Evolutionary conservation across 1,140 invertebrate species (phyloP), one percentile per base, ranked within the genome.

Genomic region (Orussus abietinus): DNA sequence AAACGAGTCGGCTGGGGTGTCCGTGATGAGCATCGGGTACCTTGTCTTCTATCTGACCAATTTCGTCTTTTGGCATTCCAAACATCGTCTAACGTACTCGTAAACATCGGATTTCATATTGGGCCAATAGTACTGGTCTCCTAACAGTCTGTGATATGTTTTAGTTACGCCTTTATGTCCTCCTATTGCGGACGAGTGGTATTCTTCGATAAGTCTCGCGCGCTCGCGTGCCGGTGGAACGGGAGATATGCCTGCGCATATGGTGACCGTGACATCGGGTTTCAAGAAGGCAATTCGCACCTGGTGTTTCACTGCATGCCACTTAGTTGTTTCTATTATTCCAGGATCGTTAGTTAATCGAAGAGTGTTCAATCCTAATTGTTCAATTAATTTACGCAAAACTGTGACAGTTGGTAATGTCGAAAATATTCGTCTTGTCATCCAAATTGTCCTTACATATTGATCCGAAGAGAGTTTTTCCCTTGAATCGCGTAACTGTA

Each of bases 11-110:
- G 25, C 25, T 0, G 52, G 47, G 1, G 47, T 57, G 17, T 49
- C 49, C 1, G 55, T 55, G 5, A 57, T 57, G 5, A 10, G 15
- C 28, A 55, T 38, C 2, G 52, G 49, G 7, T 47, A 38, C 18
- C 22, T 12, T 0, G 39, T 55, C 39, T 47, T 55, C 4, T 40
- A 7, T 5, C 43, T 7, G 7, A 14, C 11, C 0, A 51, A n/a
- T 38, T 58, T 55, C 11, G 47, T 38, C 31, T 35, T 30, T 17
- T 53, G 40, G 36, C 39, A 51, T 11, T 34, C 32, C 17, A 1
- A 5, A 21, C 49, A 51, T 11, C 14, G 39, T 2, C 22, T 12
- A 21, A 48, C 40, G 17, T 34, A 17, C 5, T 46, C 14, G 4
- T 30, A n/a, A 5, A 49, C 13, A 11, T 49, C 43, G 4, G 7